phyloP scores from a whole-genome alignment of 2,797 vertebrate species.

The Cuniculus paca region DNA sequence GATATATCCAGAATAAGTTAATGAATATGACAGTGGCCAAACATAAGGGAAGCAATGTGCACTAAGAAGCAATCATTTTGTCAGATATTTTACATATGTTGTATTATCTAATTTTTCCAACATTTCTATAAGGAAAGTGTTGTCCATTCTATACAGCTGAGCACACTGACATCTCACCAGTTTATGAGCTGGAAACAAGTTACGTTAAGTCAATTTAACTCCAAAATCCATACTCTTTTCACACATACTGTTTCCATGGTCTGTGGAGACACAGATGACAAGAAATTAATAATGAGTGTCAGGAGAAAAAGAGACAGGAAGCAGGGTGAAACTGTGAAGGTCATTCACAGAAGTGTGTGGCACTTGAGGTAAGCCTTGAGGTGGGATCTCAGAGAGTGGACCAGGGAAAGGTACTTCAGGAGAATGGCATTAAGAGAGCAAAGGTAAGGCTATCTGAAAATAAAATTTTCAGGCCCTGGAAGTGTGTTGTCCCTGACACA shows the following conservation, averaged over 20 bases:
- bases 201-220: neutral
- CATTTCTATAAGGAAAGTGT: neutral
- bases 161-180: neutral
- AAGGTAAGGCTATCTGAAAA: neutral
- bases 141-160: neutral
- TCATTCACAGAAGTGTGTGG: neutral
- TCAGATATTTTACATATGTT: neutral
- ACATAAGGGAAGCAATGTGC: neutral
- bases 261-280: neutral
- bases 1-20: neutral
- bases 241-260: neutral
- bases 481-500: neutral
- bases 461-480: neutral
- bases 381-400: neutral
- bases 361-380: neutral
- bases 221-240: neutral
- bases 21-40: too few species aligned
- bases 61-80: neutral
- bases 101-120: neutral
- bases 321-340: neutral
- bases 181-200: neutral
- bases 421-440: neutral
- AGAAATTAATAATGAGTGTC: neutral
- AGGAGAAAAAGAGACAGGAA: neutral
- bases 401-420: neutral